phyloP scores from a whole-genome alignment of 2,888 invertebrate species.

The Lacanobia oleracea region DNA sequence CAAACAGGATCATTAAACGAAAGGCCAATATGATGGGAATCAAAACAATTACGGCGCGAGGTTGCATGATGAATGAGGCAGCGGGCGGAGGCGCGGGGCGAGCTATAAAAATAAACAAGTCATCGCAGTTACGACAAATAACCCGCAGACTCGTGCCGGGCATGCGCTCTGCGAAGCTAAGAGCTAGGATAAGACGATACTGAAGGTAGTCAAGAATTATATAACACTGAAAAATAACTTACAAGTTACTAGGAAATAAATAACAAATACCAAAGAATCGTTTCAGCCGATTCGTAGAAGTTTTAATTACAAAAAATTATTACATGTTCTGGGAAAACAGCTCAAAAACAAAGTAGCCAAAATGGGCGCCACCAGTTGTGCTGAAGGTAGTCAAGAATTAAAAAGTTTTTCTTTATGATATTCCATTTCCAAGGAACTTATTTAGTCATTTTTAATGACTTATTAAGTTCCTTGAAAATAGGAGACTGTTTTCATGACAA shows the following conservation, averaged over 20 bases:
- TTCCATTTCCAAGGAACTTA: too few species aligned
- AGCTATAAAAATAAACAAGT: slow-evolving; percentile 73
- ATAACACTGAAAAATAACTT: not conserved
- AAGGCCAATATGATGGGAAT: slow-evolving; percentile 55
- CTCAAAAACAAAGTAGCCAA: not conserved
- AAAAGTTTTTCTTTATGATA: too few species aligned
- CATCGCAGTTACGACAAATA: slow-evolving; percentile 67
- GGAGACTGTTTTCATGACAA: too few species aligned
- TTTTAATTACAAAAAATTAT: not conserved
- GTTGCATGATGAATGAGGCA: slow-evolving; percentile 63
- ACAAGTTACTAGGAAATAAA: not conserved
- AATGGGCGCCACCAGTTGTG: slow-evolving; percentile 16
- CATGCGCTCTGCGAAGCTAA: slow-evolving; percentile 62
- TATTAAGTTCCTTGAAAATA: too few species aligned
- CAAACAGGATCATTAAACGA: slow-evolving; percentile 49
- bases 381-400: too few species aligned
- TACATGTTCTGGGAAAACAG: not conserved
- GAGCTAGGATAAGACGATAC: slow-evolving; percentile 13
- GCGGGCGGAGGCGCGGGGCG: slow-evolving; percentile 33
- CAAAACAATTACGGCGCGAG: slow-evolving; percentile 62
- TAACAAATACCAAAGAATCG: not conserved
- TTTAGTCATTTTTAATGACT: too few species aligned
- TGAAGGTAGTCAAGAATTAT: slow-evolving; percentile 7
- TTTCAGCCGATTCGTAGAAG: slow-evolving; percentile 3
- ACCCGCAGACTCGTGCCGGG: slow-evolving; percentile 58